Conservation (phyloP, 2,888 invertebrate species). For the Plemyria rubiginata region DNA sequence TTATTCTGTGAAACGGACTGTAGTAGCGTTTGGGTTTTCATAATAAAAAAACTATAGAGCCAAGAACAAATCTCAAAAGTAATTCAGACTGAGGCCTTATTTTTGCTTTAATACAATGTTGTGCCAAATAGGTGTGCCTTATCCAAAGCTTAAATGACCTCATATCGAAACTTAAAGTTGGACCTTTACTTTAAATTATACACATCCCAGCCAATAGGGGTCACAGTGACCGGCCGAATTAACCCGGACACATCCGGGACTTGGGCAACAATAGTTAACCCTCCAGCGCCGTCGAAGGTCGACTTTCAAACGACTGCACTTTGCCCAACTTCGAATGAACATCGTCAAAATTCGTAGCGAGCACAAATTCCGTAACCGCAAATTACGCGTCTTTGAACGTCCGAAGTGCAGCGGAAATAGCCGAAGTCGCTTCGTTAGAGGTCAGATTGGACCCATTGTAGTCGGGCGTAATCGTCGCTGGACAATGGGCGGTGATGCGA, state of each 20-base stretch:
- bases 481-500: constrained; percentile 79
- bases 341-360: constrained; percentile 67
- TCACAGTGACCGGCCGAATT: constrained; percentile 58
- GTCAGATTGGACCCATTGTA: constrained; percentile 78
- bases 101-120: not conserved
- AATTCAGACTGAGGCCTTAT: not conserved
- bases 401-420: constrained; percentile 73
- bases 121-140: constrained; percentile 20
- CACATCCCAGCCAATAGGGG: constrained; percentile 53
- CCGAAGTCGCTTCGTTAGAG: constrained; percentile 82
- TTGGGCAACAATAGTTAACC: constrained; percentile 62
- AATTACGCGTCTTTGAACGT: constrained; percentile 80
- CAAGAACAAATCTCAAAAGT: not conserved
- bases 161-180: constrained; percentile 40
- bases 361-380: constrained; percentile 77
- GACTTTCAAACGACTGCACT: constrained; percentile 69
- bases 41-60: not conserved
- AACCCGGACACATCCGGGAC: constrained; percentile 57
- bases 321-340: constrained; percentile 56
- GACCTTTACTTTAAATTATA: constrained; percentile 45
- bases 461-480: constrained; percentile 70
- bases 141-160: constrained; percentile 35
- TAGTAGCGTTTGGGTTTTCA: not conserved
- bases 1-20: constrained; percentile 35
- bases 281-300: constrained; percentile 52